A percentile compares a stretch with the other conserved stretches of the same genome.
Conservation (phyloP, 2,797 vertebrate genomes). For the Triplophysa yarkandensis region DNA sequence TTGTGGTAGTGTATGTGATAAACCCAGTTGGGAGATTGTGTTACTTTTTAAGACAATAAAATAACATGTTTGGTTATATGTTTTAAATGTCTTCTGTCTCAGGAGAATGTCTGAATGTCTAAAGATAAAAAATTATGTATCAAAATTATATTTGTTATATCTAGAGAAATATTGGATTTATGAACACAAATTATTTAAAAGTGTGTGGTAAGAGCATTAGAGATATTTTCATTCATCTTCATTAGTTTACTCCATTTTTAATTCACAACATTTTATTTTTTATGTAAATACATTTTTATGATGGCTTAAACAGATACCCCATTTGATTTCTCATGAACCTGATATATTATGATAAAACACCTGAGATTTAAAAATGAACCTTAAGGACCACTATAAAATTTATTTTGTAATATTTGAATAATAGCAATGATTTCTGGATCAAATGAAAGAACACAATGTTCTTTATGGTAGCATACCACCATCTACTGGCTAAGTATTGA, state of each 20-base stretch:
- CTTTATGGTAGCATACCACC: constrained; percentile 1
- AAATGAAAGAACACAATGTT: background rate
- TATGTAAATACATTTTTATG: too few species aligned
- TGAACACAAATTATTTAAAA: too few species aligned
- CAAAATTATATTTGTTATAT: too few species aligned
- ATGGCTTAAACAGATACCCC: too few species aligned
- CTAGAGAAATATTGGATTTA: too few species aligned
- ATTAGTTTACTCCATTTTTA: background rate
- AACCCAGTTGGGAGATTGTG: constrained; percentile 89
- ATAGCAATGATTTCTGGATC: background rate
- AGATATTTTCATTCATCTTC: background rate
- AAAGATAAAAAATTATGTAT: background rate
- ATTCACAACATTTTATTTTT: background rate
- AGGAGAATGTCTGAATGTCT: background rate
- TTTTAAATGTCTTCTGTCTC: constrained; percentile 78
- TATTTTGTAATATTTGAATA: background rate
- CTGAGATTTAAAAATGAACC: background rate
- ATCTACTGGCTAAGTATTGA: constrained; percentile 6
- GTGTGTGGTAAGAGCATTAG: too few species aligned
- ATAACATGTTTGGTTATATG: constrained; percentile 89
- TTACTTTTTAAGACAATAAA: constrained; percentile 94
- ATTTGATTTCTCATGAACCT: background rate
- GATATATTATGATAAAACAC: background rate
- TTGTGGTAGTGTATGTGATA: constrained; percentile 89
- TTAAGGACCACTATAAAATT: constrained; percentile 6